phyloP scores from a whole-genome alignment of 2,797 vertebrate species.

The Denticeps clupeoides region DNA sequence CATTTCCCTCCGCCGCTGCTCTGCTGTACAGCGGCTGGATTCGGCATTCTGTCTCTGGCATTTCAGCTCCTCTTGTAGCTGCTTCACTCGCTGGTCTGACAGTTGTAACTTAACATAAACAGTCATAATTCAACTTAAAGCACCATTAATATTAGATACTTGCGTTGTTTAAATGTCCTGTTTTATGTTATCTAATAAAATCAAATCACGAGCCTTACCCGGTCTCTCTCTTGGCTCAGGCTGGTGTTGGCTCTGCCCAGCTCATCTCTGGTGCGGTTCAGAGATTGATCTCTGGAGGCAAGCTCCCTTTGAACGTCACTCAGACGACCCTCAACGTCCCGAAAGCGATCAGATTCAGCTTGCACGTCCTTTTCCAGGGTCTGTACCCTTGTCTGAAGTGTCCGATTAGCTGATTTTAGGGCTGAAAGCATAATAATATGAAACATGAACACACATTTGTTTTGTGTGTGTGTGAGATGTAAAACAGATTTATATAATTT shows the following conservation, averaged over 20 bases:
- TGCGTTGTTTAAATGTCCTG: no score
- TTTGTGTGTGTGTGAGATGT: neutral
- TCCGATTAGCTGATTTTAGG: constrained; percentile 14
- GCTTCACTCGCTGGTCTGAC: constrained; percentile 55
- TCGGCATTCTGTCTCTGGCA: constrained; percentile 65
- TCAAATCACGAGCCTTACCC: no score
- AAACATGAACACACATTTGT: no score
- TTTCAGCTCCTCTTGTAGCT: constrained; percentile 64
- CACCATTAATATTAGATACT: no score
- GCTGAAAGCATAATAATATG: neutral
- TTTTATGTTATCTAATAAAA: no score
- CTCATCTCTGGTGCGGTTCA: constrained; percentile 43
- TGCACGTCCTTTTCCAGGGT: constrained; percentile 51
- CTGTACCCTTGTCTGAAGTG: constrained; percentile 36
- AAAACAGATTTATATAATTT: no score
- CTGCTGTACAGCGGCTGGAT: constrained; percentile 54
- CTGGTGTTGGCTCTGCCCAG: constrained; percentile 41
- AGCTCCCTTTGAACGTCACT: constrained; percentile 46
- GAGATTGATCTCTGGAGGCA: constrained; percentile 39
- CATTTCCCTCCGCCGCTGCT: constrained; percentile 55
- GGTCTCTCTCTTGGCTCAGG: constrained; percentile 48
- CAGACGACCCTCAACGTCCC: constrained; percentile 42
- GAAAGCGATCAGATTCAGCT: constrained; percentile 36
- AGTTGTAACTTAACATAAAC: constrained; percentile 39
- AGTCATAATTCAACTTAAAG: no score